A percentile compares a stretch with the other conserved stretches of the same genome.
Evolutionary conservation across 2,888 invertebrate genomes (phyloP).

Genomic region (Macropis europaea): DNA sequence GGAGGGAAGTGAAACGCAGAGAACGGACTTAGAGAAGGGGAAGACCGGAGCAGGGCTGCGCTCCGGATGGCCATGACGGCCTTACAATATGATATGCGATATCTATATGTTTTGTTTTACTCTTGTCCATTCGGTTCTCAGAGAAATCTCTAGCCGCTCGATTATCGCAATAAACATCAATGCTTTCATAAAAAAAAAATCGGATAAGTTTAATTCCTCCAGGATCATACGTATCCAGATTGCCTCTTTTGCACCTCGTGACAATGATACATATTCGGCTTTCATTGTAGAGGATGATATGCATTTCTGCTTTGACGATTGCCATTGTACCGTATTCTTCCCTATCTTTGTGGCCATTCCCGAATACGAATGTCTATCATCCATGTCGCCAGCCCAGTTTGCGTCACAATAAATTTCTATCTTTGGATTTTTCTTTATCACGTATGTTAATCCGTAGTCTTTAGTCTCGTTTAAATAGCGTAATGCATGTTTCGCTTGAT

Average conservation of each 20-base stretch:
- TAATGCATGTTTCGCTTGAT: background rate
- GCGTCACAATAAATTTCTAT: conserved; percentile 10
- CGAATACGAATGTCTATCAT: conserved; percentile 12
- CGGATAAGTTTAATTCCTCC: background rate
- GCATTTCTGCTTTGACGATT: background rate
- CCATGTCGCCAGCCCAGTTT: conserved; percentile 20
- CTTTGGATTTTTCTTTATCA: background rate
- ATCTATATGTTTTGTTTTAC: background rate
- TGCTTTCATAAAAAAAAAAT: background rate
- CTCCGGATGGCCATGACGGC: background rate
- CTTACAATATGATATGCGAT: background rate
- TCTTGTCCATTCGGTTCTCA: background rate
- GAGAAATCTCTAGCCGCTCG: background rate
- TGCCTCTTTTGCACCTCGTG: conserved; percentile 1
- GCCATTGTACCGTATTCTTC: conserved; percentile 8
- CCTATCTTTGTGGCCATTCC: conserved; percentile 7
- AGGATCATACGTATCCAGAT: background rate
- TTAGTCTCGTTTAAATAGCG: background rate
- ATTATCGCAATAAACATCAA: background rate
- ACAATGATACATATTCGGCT: conserved; percentile 23
- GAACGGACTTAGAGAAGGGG: background rate
- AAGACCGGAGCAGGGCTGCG: background rate
- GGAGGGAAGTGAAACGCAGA: too few species aligned
- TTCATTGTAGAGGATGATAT: conserved; percentile 21
- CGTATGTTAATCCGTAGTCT: background rate